phyloP scores from a whole-genome alignment of 2,113 vertebrate genomes.

The Uria lomvia region DNA sequence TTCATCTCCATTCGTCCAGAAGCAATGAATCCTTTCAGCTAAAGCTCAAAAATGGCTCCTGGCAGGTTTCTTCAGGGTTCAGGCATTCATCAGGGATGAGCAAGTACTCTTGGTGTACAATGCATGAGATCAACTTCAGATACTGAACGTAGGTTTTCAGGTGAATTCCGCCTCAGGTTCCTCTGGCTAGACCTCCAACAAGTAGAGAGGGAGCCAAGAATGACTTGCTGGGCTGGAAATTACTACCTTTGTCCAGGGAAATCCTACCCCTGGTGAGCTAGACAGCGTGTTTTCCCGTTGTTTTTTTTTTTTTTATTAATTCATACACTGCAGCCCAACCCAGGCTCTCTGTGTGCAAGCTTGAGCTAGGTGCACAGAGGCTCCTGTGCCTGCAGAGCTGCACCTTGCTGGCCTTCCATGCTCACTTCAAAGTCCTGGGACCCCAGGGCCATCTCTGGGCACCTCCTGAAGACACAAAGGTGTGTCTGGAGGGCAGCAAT shows the following conservation, averaged over 20 bases:
- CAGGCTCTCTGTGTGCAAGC: neutral
- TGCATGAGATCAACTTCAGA: neutral
- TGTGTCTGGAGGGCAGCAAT: constrained; percentile 18
- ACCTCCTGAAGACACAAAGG: neutral
- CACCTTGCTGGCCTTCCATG: neutral
- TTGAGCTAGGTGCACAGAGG: neutral
- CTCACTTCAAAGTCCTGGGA: neutral
- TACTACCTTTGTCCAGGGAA: neutral
- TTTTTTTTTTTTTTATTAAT: neutral
- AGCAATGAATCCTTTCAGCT: neutral
- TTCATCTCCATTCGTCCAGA: neutral
- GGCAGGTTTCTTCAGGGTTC: neutral
- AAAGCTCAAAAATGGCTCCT: neutral
- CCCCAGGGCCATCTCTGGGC: neutral
- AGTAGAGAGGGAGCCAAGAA: neutral
- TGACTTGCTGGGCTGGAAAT: neutral
- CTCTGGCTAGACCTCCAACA: neutral
- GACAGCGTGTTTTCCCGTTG: rapidly evolving
- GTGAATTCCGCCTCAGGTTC: neutral
- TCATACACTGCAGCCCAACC: neutral
- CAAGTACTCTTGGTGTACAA: neutral
- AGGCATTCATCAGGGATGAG: neutral
- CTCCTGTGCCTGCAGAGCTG: neutral
- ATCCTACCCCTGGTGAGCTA: neutral
- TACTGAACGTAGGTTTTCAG: neutral